A percentile compares a stretch with the other conserved stretches of the same genome.
Conservation (phyloP, 2,113 vertebrate species). For the Cinclus mexicanus region DNA sequence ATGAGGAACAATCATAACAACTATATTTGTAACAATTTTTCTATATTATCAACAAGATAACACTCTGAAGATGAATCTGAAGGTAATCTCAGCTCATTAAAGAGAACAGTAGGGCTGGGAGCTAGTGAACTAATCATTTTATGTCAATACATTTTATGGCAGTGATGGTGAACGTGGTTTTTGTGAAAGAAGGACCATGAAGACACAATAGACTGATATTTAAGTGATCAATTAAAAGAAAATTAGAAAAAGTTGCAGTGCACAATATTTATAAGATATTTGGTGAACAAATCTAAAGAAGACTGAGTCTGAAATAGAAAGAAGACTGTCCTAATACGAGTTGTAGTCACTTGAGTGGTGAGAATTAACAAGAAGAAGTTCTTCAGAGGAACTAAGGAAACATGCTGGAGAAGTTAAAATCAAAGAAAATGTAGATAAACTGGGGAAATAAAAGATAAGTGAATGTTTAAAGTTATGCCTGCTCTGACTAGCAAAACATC, state of each 20-base stretch:
- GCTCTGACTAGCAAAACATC: not conserved
- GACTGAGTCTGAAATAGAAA: not conserved
- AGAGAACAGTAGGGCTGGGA: not conserved
- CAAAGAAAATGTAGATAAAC: not conserved
- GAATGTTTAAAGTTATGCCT: not conserved
- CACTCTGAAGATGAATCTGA: not conserved
- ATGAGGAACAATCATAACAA: not conserved
- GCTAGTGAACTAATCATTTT: not conserved
- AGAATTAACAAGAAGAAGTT: not conserved
- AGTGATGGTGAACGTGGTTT: not conserved
- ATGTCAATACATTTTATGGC: not conserved
- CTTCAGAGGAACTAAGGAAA: not conserved
- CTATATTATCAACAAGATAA: not conserved
- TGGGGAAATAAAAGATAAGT: not conserved
- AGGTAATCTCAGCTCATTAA: not conserved
- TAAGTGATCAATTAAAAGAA: not conserved
- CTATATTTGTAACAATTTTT: not conserved
- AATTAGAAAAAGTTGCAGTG: not conserved
- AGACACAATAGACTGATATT: not conserved
- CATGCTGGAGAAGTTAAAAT: not conserved
- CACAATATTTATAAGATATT: not conserved
- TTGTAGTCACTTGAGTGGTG: not conserved
- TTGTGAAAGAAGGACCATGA: not conserved
- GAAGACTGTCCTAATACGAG: not conserved
- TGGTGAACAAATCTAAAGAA: not conserved